phyloP scores from a whole-genome alignment of 2,797 vertebrate species.

The Phrynocephalus vlangalii region DNA sequence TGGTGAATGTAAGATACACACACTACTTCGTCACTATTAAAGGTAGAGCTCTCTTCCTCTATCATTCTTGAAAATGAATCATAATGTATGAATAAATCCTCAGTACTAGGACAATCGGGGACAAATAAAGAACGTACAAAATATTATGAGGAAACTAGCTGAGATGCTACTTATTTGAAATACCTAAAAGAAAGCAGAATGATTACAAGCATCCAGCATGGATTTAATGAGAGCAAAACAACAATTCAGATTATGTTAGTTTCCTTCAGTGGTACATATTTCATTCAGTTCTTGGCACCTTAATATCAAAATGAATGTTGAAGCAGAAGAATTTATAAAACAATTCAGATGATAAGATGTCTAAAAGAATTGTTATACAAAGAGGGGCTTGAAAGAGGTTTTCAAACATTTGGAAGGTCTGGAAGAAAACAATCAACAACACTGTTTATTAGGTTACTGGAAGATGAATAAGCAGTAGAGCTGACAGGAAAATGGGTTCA shows the following conservation, averaged over 20 bases:
- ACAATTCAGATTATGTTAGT: neutral
- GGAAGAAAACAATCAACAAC: neutral
- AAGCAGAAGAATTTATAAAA: constrained; percentile 2
- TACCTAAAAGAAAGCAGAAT: neutral
- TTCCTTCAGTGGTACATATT: constrained; percentile 6
- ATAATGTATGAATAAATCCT: neutral
- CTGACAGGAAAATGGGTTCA: neutral
- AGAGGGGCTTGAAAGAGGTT: neutral
- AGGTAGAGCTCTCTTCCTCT: too few relatives aligned
- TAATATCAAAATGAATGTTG: neutral
- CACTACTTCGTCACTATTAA: neutral
- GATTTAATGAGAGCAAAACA: constrained; percentile 4
- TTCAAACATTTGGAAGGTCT: neutral
- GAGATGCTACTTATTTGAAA: neutral
- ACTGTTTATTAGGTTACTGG: neutral
- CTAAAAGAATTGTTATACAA: constrained; percentile 1
- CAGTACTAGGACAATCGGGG: neutral
- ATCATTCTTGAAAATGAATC: neutral
- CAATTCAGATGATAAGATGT: constrained; percentile 1
- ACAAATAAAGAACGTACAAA: neutral
- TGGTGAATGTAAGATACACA: neutral
- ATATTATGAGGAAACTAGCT: neutral
- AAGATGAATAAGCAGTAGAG: neutral
- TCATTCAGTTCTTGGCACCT: neutral
- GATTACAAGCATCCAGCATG: constrained; percentile 17